phyloP scores from a whole-genome alignment of 2,113 vertebrate species.

The Prionailurus bengalensis region DNA sequence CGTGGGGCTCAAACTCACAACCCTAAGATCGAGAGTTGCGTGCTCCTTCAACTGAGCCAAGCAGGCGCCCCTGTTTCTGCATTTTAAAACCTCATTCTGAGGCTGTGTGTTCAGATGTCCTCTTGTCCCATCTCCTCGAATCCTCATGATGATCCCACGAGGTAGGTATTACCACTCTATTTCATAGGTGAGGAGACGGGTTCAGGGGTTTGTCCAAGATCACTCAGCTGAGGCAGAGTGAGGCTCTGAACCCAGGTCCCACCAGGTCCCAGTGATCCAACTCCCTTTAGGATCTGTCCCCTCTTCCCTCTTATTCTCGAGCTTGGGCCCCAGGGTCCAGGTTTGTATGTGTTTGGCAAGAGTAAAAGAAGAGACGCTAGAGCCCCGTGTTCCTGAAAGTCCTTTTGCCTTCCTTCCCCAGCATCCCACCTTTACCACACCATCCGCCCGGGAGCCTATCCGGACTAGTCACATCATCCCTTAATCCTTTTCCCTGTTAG shows the following conservation, averaged over 20 bases:
- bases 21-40: too few species aligned
- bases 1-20: too few species aligned
- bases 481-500: neutral
- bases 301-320: neutral
- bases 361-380: neutral
- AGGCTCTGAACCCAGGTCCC: neutral
- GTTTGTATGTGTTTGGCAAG: neutral
- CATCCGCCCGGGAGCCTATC: neutral
- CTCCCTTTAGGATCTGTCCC: neutral
- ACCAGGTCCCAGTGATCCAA: neutral
- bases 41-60: too few species aligned
- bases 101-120: neutral
- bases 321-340: neutral
- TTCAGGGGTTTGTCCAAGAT: neutral
- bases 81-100: neutral
- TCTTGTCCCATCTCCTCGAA: neutral
- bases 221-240: neutral
- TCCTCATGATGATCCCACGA: neutral
- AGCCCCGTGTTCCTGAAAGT: neutral
- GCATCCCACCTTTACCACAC: neutral
- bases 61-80: neutral
- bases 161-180: neutral
- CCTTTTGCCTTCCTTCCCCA: neutral
- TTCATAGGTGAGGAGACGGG: neutral
- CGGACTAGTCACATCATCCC: neutral